These are phyloP conservation scores for Galeopterus variegatus DNA, from an alignment of 2,113 vertebrate species.

Conservation along the genomic window DNA sequence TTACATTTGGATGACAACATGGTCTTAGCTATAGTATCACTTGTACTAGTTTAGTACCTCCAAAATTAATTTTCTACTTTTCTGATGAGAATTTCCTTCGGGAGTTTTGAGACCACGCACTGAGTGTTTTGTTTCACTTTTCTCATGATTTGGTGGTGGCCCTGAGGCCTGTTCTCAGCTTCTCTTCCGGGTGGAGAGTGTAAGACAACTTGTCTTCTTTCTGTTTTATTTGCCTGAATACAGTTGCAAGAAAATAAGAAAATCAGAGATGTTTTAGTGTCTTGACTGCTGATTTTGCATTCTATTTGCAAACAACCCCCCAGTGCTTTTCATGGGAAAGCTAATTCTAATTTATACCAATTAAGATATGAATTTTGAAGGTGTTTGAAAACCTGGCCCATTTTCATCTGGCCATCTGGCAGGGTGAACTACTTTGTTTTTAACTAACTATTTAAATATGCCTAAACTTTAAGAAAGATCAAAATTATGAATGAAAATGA, in stretches of 20 bases:
- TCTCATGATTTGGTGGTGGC: neutral
- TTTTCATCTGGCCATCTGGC: neutral
- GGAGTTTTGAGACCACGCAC: neutral
- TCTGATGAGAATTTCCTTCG: neutral
- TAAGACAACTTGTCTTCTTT: neutral
- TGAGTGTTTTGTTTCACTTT: neutral
- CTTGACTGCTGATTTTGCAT: neutral
- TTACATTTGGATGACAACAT: neutral
- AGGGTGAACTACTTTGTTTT: neutral
- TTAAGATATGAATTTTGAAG: neutral
- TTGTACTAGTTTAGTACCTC: neutral
- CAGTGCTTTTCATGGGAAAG: neutral
- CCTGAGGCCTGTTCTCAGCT: neutral
- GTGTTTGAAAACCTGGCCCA: neutral
- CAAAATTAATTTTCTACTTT: neutral
- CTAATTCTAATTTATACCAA: neutral
- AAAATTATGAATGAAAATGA: neutral
- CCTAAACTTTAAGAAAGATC: constrained; percentile 26
- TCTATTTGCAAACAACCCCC: neutral
- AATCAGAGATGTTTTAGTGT: neutral
- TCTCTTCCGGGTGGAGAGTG: neutral
- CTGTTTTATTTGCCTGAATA: constrained; percentile 18
- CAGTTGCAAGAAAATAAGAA: neutral
- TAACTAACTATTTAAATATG: constrained; percentile 25
- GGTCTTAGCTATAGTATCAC: neutral